Evolutionary conservation across 2,797 vertebrate species (phyloP).

Genomic region (Enteromius afrohamiltoni): DNA sequence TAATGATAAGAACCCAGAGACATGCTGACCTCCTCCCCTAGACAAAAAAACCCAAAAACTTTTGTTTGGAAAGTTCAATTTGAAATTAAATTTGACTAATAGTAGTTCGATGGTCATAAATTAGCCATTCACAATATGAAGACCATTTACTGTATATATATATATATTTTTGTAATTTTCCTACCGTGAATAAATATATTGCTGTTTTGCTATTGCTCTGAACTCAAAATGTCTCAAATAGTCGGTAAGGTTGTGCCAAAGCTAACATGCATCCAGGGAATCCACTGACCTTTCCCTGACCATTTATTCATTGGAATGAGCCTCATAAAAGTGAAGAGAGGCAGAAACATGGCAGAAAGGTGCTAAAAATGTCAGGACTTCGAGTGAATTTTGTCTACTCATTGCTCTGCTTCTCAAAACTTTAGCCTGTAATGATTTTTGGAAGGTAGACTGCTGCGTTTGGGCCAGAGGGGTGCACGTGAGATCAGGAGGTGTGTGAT

Average conservation of each 20-base stretch:
- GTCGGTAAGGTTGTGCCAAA: constrained; percentile 28
- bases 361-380: constrained; percentile 51
- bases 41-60: background rate
- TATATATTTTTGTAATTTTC: no score
- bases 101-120: background rate
- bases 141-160: no score
- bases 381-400: constrained; percentile 47
- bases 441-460: constrained; percentile 41
- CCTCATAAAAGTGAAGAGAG: constrained; percentile 33
- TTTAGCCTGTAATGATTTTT: constrained; percentile 57
- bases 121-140: background rate
- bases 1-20: background rate
- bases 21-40: background rate
- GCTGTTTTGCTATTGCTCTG: background rate
- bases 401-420: constrained; percentile 48
- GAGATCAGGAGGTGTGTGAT: constrained; percentile 57
- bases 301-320: constrained; percentile 41
- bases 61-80: no score
- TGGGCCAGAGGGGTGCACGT: constrained; percentile 38
- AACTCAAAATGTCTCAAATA: constrained; percentile 20
- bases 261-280: constrained; percentile 41
- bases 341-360: constrained; percentile 24
- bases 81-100: no score
- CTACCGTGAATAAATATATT: background rate
- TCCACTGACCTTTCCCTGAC: constrained; percentile 41